Evolutionary conservation across 2,888 invertebrate species (phyloP).

Genomic region (Rhingia campestris): DNA sequence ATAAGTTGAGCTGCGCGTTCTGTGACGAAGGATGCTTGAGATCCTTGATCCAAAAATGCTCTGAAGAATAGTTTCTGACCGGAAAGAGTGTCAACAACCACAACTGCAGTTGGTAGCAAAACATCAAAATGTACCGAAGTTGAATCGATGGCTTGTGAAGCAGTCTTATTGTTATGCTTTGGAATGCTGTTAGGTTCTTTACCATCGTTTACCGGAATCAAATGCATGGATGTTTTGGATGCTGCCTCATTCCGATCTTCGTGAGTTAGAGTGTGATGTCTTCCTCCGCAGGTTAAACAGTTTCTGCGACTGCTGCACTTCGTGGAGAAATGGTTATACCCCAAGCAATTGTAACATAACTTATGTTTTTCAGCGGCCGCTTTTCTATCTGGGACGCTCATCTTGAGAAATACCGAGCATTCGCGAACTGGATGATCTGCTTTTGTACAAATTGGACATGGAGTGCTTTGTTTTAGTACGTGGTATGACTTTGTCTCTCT

Average conservation of each 20-base stretch:
- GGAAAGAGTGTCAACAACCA: neutral
- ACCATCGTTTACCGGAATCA: neutral
- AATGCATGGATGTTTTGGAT: neutral
- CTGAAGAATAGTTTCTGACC: slow-evolving; percentile 1
- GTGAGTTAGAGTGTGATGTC: slow-evolving; percentile 36
- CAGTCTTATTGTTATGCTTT: neutral
- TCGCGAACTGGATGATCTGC: slow-evolving; percentile 11
- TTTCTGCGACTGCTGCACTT: too few species aligned
- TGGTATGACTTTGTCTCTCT: slow-evolving; percentile 5
- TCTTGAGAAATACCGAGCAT: slow-evolving; percentile 1
- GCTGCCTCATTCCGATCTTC: neutral
- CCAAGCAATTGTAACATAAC: slow-evolving; percentile 38
- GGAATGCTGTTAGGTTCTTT: neutral
- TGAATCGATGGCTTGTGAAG: neutral
- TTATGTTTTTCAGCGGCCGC: slow-evolving; percentile 19
- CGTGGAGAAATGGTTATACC: too few species aligned
- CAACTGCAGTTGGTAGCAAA: slow-evolving; percentile 15
- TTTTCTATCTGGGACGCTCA: slow-evolving; percentile 6
- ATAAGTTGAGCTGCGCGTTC: slow-evolving; percentile 25
- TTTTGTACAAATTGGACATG: neutral
- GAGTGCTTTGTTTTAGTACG: neutral
- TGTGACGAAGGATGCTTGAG: slow-evolving; percentile 30
- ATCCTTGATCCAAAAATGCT: slow-evolving; percentile 34
- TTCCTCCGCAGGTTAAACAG: slow-evolving; percentile 23
- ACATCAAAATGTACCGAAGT: slow-evolving; percentile 1